Evolutionary conservation across 2,888 invertebrate genomes (phyloP), one percentile per base, ranked within the genome.

Genomic region (Proisotoma minuta): DNA sequence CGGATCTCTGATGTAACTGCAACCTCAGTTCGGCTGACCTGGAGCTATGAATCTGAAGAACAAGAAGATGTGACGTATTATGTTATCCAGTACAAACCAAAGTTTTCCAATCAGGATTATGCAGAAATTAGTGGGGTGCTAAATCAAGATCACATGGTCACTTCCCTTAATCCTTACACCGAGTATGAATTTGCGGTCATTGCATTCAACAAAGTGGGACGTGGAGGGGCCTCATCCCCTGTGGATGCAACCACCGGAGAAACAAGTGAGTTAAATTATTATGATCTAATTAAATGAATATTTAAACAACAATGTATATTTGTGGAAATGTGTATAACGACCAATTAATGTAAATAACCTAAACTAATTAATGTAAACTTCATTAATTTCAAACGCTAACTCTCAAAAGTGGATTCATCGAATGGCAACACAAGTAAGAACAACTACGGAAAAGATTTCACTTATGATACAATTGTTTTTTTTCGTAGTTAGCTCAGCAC

Each of bases 161-260:
- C 91, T 60, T 88, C 87, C 73, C 83, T 96, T 65, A 91, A 91
- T 68, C 94, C 97, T 0, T 95, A 92, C 80, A 95, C 95, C 3
- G 91, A 91, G 78, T 98, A 98, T 80, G 94, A 96, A 79, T 91
- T 98, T 83, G 90, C 88, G 78, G 93, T 98, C 72, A 89, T 93
- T 74, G 96, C 95, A 24, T 92, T 92, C 58, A 98, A 96, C 82
- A 88, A 87, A 78, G 90, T 95, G 72, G 98, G 98, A 48, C 83
- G 93, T 66, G 95, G 98, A 39, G 87, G 88, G 39, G 88, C 93
- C 2, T 95, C 95, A 69, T 82, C 86, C 23, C 88, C 95, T 0
- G 89, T 89, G 49, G 87, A 90, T 76, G 89, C 94, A 75, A 95
- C 94, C 71, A 99, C 98, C 24, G 95, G 93, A 76, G 96, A 96